These are phyloP conservation scores for Holacanthus passer DNA, from an alignment of 2,113 vertebrate species.

Conservation along the genomic window DNA sequence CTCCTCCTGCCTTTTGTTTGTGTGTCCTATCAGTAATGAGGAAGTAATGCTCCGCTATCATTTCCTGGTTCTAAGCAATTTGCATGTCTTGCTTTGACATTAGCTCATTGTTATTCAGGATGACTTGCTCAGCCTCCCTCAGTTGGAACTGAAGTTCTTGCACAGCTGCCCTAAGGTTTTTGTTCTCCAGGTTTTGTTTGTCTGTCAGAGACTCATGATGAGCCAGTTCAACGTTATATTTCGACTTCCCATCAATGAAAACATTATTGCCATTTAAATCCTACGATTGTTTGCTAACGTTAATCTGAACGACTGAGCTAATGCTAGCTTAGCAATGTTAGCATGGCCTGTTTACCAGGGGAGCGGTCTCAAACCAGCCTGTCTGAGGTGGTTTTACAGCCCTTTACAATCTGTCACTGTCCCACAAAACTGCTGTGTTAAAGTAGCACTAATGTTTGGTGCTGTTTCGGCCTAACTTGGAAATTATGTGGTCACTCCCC, in stretches of 20 bases:
- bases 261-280: neutral
- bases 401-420: neutral
- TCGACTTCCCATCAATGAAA: neutral
- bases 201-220: no score
- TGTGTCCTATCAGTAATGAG: no score
- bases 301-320: neutral
- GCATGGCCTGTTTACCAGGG: slow-evolving; percentile 61
- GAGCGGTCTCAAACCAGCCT: neutral
- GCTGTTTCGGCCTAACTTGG: neutral
- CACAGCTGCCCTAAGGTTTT: no score
- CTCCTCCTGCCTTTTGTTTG: no score
- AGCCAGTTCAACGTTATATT: no score
- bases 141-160: no score
- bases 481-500: neutral
- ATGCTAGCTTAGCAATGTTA: slow-evolving; percentile 58
- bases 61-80: no score
- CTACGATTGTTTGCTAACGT: neutral
- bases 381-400: neutral
- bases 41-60: no score
- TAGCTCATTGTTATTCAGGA: no score
- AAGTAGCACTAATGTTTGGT: neutral
- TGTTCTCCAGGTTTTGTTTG: no score
- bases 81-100: no score
- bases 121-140: no score
- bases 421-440: neutral